These are phyloP conservation scores for Diarsia brunnea DNA, from an alignment of 2,888 invertebrate species.

Conservation along the genomic window DNA sequence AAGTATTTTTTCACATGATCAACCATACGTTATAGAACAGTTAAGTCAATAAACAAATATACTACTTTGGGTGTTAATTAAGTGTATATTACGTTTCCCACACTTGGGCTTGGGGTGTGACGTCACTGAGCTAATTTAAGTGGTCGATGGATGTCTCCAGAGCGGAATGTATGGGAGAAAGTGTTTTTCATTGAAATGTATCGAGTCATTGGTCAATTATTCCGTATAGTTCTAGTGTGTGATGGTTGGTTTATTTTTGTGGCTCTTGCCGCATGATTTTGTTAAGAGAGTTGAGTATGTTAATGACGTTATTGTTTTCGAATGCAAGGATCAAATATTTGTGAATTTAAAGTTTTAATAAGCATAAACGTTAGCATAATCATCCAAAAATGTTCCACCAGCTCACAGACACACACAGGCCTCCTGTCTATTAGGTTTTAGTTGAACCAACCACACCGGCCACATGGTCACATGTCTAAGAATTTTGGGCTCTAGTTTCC, in stretches of 20 bases:
- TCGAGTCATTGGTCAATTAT: slow-evolving; percentile 56
- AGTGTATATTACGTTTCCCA: slow-evolving; percentile 77
- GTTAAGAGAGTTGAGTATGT: not conserved
- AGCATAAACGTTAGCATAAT: not conserved
- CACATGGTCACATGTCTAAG: not conserved
- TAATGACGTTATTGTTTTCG: not conserved
- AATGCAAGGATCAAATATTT: not conserved
- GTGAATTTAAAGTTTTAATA: not conserved
- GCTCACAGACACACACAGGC: too few relatives aligned
- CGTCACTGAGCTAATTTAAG: slow-evolving; percentile 69
- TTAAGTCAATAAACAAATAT: slow-evolving; percentile 72
- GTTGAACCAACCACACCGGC: not conserved
- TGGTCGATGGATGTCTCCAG: slow-evolving; percentile 60
- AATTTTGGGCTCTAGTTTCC: not conserved
- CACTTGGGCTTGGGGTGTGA: slow-evolving; percentile 73
- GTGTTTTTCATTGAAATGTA: slow-evolving; percentile 46
- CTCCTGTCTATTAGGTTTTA: not conserved
- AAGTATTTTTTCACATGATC: slow-evolving; percentile 32
- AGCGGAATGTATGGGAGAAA: slow-evolving; percentile 54
- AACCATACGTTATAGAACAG: slow-evolving; percentile 38
- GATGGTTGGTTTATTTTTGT: slow-evolving; percentile 25
- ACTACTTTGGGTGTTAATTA: slow-evolving; percentile 78
- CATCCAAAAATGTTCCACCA: not conserved
- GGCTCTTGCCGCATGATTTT: not conserved
- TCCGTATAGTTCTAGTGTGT: slow-evolving; percentile 18